A percentile compares a stretch with the other conserved stretches of the same genome.
phyloP scores from a whole-genome alignment of 1,140 invertebrate species.

The Agraylea sexmaculata region DNA sequence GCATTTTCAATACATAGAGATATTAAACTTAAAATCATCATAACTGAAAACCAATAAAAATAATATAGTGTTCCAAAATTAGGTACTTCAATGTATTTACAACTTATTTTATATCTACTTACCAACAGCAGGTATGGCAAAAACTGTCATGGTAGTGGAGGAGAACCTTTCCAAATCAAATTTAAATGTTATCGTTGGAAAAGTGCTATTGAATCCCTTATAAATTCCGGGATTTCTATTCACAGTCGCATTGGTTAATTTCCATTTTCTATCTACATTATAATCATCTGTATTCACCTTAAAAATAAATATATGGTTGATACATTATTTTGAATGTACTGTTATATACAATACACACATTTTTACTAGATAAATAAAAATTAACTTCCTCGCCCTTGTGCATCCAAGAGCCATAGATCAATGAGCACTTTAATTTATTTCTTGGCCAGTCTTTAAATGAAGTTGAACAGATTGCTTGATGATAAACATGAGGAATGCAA shows the following conservation, averaged over 20 bases:
- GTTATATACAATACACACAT: constrained; percentile 4
- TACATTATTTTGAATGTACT: constrained; percentile 6
- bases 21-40: constrained; percentile 35
- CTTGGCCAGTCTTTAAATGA: constrained; percentile 30
- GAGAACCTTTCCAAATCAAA: constrained; percentile 35
- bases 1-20: constrained; percentile 34
- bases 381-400: constrained; percentile 38
- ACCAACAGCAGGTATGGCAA: constrained; percentile 39
- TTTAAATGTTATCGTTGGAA: constrained; percentile 31
- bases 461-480: constrained; percentile 26
- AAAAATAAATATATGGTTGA: constrained; percentile 11
- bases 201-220: constrained; percentile 35
- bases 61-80: background rate
- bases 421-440: constrained; percentile 29
- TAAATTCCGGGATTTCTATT: constrained; percentile 26
- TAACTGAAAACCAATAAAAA: constrained; percentile 25
- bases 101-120: constrained; percentile 21
- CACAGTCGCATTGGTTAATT: constrained; percentile 25
- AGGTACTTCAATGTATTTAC: constrained; percentile 1
- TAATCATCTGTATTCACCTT: constrained; percentile 23
- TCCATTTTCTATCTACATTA: constrained; percentile 23
- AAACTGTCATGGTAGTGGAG: constrained; percentile 25
- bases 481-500: constrained; percentile 26
- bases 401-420: constrained; percentile 37
- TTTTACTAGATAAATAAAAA: constrained; percentile 16